Base-by-base conservation (phyloP, 1,140 invertebrate genomes). In the Lasioglossum baleicum region DNA sequence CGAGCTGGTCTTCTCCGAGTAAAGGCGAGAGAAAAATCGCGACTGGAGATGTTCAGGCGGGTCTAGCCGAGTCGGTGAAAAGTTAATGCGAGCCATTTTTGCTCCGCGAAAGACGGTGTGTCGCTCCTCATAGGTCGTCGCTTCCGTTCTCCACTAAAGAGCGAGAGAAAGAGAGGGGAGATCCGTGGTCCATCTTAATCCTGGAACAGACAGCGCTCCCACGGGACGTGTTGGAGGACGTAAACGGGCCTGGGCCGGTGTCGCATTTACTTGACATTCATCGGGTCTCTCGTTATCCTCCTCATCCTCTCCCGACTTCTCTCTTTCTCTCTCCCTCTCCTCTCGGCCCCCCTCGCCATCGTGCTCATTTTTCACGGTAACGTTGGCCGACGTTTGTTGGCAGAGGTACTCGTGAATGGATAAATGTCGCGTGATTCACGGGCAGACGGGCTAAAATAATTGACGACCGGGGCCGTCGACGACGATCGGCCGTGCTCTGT, bases 211-310 rank as follows among this genome's bases (percentile, higher is more conserved):
- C 26, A 76, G 48, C 31, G 64, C 31, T 80, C 71, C 68, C 56
- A 22, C 53, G 71, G 83, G 69, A 76, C 61, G 22, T 15, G 63
- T 76, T 51, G n/a, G 40, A 58, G 35, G 70, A 56, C 60, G 73
- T 77, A 81, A 81, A 72, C 51, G 72, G 7, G 22, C 15, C 58
- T 42, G 22, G 75, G n/a, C 15, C 13, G 60, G 56, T 73, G 68
- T 84, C 69, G 68, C 72, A 82, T 87, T 87, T 83, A 73, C 69
- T 74, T 87, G 86, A 87, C 86, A 87, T 84, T 87, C 79, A 65
- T 82, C 63, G 71, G 40, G 26, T 31, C 48, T 67, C 78, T 86
- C 75, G 74, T 87, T 86, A 85, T 85, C 73, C 48, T 48, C 10
- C 11, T 48, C 44, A 48, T 11, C 10, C 44, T 48, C 10, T 35